Base-by-base conservation (phyloP, 1,140 invertebrate genomes). In the Papilio polyxenes region DNA sequence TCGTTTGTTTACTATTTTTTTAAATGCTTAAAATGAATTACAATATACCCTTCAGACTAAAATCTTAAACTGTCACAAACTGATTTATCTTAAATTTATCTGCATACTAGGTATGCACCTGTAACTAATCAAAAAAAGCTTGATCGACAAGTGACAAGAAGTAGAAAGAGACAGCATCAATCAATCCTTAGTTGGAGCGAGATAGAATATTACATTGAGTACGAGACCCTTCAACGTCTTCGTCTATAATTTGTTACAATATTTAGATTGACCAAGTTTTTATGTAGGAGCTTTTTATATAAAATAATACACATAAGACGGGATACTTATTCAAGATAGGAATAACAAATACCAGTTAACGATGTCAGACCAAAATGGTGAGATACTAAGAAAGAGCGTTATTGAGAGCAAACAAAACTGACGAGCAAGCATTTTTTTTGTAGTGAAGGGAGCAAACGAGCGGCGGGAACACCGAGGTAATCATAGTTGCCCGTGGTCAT, bases 121-220 rank as follows among this genome's bases (percentile, higher is more conserved):
- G 87, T 83, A 85, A 87, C 82, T 87, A 86, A 86, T 88, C 84
- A 77, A 84, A 87, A 87, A 88, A 85, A 86, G 83, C 85, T 87
- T 85, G 89, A 90, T 89, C 86, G 83, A 86, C 86, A 82, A 88
- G 87, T 87, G 89, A 90, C 89, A 90, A 88, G 80, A 76, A 83
- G 81, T 84, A 17, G 84, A 89, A 40, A 82, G 86, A 82, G 85
- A 85, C 37, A 77, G 80, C 48, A 7, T 62, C 59, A 11, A 49
- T n/a, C 11, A 48, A 65, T 3, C 3, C n/a, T 74, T 72, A 81
- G 81, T 65, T 49, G 80, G 83, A 85, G 31, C 80, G 77, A 80
- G 86, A 87, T 56, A 78, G 62, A 78, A 37, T 6, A 56, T 15
- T 53, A 77, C 49, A 77, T 77, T 31, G 51, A 78, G 76, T 53